Conservation (phyloP, 2,113 vertebrate genomes). For the Bubo bubo region DNA sequence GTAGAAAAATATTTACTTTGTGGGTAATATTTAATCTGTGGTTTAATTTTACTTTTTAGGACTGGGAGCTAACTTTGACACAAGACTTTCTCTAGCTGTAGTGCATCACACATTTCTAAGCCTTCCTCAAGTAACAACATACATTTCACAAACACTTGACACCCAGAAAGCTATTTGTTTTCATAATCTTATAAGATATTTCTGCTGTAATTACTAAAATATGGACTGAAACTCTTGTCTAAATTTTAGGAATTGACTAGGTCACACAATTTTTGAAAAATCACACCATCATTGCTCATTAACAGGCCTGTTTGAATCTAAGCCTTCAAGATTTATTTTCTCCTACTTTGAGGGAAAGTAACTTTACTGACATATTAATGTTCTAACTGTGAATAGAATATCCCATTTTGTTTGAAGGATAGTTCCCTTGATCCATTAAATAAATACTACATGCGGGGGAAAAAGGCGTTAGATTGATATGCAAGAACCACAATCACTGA, state of each 20-base stretch:
- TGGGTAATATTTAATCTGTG: background rate
- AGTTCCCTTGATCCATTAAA: constrained; percentile 76
- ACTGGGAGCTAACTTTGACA: background rate
- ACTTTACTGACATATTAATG: constrained; percentile 83
- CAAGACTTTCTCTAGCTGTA: background rate
- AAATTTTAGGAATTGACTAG: constrained; percentile 49
- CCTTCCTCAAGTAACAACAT: background rate
- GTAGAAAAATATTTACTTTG: background rate
- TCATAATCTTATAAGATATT: background rate
- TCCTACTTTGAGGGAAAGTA: constrained; percentile 68
- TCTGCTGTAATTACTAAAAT: constrained; percentile 61
- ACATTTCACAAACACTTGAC: background rate
- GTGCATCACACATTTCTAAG: background rate
- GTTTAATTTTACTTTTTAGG: background rate
- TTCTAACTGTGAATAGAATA: constrained; percentile 77
- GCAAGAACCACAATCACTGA: constrained; percentile 33
- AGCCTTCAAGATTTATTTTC: constrained; percentile 70
- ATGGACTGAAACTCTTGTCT: constrained; percentile 38
- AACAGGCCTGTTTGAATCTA: constrained; percentile 25
- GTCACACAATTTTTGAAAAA: constrained; percentile 56
- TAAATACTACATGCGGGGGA: constrained; percentile 69
- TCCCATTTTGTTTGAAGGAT: constrained; percentile 75
- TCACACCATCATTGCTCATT: constrained; percentile 54
- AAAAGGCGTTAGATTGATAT: constrained; percentile 59
- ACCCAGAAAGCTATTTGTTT: background rate